These are phyloP conservation scores for Petrocephalus microphthalmus DNA, from an alignment of 2,113 vertebrate species.

Conservation along the genomic window DNA sequence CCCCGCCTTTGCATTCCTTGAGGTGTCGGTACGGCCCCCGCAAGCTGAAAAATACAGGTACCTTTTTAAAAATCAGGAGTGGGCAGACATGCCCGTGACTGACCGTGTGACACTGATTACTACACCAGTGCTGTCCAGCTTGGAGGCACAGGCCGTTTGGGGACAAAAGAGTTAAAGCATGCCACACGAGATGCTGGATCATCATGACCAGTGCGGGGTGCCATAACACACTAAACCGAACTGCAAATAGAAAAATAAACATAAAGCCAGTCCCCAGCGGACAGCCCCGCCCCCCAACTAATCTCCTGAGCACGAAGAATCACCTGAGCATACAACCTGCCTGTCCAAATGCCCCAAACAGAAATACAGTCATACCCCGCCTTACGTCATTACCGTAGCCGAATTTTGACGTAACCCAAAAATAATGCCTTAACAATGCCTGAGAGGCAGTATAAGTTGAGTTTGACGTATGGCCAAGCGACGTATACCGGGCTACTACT, in stretches of 20 bases:
- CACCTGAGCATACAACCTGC: neutral
- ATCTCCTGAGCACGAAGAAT: slow-evolving; percentile 11
- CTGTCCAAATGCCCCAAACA: neutral
- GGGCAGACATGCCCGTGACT: neutral
- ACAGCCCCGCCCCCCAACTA: no score
- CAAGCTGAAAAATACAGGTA: neutral
- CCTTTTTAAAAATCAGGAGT: neutral
- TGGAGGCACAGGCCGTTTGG: neutral
- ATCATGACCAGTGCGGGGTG: neutral
- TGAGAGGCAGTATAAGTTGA: no score
- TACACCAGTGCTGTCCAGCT: neutral
- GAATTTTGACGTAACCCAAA: no score
- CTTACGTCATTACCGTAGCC: no score
- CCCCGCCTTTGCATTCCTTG: neutral
- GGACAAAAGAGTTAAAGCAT: neutral
- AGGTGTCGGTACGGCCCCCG: neutral
- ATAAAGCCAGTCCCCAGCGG: neutral
- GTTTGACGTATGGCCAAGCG: no score
- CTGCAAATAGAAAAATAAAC: neutral
- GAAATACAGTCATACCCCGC: neutral
- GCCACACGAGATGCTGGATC: neutral
- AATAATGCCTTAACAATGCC: no score
- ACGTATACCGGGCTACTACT: no score
- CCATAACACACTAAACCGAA: neutral
- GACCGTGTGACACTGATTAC: neutral